Evolutionary conservation across 30 jellyfish, hydroid and myxozoan genomes (phyloP), one percentile per base, ranked within the genome.

Genomic region (Turritopsis rubra): DNA sequence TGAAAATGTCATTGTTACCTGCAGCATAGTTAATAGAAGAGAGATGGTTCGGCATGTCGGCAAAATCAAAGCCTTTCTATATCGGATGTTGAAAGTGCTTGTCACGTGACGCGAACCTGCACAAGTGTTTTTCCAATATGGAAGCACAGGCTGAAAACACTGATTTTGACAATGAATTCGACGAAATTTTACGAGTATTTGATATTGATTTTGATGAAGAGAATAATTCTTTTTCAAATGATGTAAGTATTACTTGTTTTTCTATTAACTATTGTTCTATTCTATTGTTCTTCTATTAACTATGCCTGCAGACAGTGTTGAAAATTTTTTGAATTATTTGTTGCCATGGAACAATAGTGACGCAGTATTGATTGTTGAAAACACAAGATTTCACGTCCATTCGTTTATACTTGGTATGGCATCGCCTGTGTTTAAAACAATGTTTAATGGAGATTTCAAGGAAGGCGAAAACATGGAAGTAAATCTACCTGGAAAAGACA

Each of bases 321-420:
- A 41, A 41, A 41, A 41, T 13, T 13, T 3, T 41, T n/a, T n/a
- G n/a, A 41, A 41, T 3, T 41, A 41, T 41, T 41, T 41, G 60
- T 41, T 41, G 60, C 77, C 77, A 68, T 68, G 77, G 77, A 1
- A 68, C 30, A 1, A 68, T 68, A n/a, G 31, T 68, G 77, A 68
- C 19, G 77, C 30, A 19, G 30, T 68, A n/a, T 68, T 68, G 30
- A 19, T 68, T 68, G 77, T 68, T 27, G 77, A 68, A 68, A 22
- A 68, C 30, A 27, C 28, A 19, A 68, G 0, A 1, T 68, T 68
- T 68, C 0, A 68, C 30, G 77, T 68, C 0, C 77, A 68, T 68
- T 68, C 77, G 30, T 0, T 1, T 16, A 68, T 68, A 19, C 77
- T 68, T 68, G 77, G 77, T 68, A 7, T 68, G 31, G 1, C 77